Base-by-base conservation (phyloP, 2,113 vertebrate species). In the Sinocyclocheilus anshuiensis region DNA sequence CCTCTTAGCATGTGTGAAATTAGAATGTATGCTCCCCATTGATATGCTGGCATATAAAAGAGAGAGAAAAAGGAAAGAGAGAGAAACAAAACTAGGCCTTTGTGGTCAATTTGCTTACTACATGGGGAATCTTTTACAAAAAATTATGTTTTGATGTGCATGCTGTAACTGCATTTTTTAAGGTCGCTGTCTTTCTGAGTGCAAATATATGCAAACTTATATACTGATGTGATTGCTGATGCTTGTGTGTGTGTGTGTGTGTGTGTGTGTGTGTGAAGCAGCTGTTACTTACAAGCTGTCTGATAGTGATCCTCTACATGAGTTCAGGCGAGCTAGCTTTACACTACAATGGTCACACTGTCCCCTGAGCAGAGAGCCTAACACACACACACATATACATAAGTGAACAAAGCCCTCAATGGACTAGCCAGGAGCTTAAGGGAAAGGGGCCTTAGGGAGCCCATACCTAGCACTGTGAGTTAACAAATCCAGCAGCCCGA, bases 1-100 rank as follows among this genome's bases (percentile, higher is more conserved):
- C 86, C 29, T 84, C 75, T 57, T 74, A 57, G 36, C 74, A 67
- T 69, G 83, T 85, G 83, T 85, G 77, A 84, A 61, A 87, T 87
- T 87, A 76, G 69, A n/a, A 77, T 79, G 76, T 61, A 26, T 59
- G 33, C 50, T 76, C 45, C 77, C 22, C 33, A 12, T 84, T 29
- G 45, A 75, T 20, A 45, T 77, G 16, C 48, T 39, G 36, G 9
- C 11, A 11, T 72, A 72, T 42, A n/a, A 42, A 9, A 72, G 69
- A 42, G 20, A 22, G 20, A n/a, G 16, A 45, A 76, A 33, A 29
- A 55, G 4, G 4, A 16, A 13, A 6, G 76, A 8, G 7, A 26
- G 48, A 55, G 69, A 77, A 55, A 55, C 7, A 77, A 29, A 77
- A 77, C 4, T 33, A 18, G 8, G 45, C 26, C 26, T 29, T 4